A percentile compares a stretch with the other conserved stretches of the same genome.
These are phyloP conservation scores for Aphodius sticticus DNA, from an alignment of 2,888 invertebrate species.

Conservation along the genomic window DNA sequence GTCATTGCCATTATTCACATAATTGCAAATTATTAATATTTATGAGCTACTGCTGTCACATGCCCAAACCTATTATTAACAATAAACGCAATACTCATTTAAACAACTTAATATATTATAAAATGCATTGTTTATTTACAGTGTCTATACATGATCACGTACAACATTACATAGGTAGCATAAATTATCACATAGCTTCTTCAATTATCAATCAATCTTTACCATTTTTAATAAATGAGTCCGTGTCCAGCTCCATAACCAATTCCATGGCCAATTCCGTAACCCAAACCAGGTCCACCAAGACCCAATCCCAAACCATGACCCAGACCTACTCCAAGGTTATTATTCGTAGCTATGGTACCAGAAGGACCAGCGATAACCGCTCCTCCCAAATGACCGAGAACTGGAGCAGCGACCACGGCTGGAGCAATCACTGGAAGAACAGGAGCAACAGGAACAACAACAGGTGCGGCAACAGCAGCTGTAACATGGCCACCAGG, in stretches of 20 bases:
- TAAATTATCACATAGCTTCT: constrained; percentile 13
- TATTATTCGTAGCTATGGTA: constrained; percentile 32
- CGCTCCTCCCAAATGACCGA: constrained; percentile 28
- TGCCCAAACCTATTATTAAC: not conserved
- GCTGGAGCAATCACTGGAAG: constrained; percentile 29
- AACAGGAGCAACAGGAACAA: constrained; percentile 36
- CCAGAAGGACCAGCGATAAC: constrained; percentile 38
- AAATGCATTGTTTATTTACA: not conserved
- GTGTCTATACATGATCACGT: not conserved
- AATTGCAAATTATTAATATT: not conserved
- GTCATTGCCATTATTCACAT: constrained; percentile 6
- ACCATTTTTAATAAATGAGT: not conserved
- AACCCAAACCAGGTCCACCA: constrained; percentile 20
- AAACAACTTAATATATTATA: not conserved
- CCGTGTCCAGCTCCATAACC: constrained; percentile 31
- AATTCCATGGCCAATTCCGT: constrained; percentile 24
- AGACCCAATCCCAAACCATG: constrained; percentile 22
- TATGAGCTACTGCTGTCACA: not conserved
- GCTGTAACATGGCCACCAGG: constrained; percentile 45
- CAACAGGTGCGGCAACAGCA: constrained; percentile 44
- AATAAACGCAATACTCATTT: not conserved
- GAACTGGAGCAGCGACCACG: constrained; percentile 22
- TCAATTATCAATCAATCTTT: constrained; percentile 8
- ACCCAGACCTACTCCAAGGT: constrained; percentile 21
- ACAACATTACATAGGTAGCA: not conserved